These are phyloP conservation scores for Artemia sinica DNA, from an alignment of 2,888 invertebrate genomes.

Conservation along the genomic window DNA sequence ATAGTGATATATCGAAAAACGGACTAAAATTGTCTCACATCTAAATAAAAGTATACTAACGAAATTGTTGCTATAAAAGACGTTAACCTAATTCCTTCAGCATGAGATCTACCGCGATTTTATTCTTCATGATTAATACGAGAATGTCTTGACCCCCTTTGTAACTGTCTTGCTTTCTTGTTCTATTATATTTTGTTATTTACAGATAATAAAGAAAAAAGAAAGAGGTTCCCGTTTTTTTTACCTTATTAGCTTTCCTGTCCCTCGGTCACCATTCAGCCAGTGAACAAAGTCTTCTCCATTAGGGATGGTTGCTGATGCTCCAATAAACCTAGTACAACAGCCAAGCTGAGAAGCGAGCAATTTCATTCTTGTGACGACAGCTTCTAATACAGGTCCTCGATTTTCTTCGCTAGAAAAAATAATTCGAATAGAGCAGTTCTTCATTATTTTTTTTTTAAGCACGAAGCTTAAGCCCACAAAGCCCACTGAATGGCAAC, in stretches of 20 bases:
- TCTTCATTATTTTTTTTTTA: conserved; percentile 14
- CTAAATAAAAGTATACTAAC: no score
- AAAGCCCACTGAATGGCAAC: no score
- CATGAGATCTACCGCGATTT: no score
- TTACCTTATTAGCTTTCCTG: conserved; percentile 13
- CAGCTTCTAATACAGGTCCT: conserved; percentile 58
- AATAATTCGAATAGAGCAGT: conserved; percentile 37
- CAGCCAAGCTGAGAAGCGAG: conserved; percentile 30
- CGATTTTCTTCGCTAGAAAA: conserved; percentile 49
- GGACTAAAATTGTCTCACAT: no score
- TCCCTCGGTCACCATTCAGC: conserved; percentile 34
- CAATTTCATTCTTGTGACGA: conserved; percentile 63
- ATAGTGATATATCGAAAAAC: no score
- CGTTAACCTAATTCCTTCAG: no score
- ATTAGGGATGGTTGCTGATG: conserved; percentile 62
- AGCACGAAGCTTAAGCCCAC: not conserved
- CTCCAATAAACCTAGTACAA: conserved; percentile 45
- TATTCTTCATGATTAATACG: no score
- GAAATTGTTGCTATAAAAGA: no score
- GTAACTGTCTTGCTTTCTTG: no score
- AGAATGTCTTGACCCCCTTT: no score
- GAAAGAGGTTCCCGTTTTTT: not conserved
- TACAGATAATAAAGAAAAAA: not conserved
- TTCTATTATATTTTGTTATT: no score
- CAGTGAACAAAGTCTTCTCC: conserved; percentile 54